Conservation (phyloP, 2,113 vertebrate genomes). For the Abramis brama region DNA sequence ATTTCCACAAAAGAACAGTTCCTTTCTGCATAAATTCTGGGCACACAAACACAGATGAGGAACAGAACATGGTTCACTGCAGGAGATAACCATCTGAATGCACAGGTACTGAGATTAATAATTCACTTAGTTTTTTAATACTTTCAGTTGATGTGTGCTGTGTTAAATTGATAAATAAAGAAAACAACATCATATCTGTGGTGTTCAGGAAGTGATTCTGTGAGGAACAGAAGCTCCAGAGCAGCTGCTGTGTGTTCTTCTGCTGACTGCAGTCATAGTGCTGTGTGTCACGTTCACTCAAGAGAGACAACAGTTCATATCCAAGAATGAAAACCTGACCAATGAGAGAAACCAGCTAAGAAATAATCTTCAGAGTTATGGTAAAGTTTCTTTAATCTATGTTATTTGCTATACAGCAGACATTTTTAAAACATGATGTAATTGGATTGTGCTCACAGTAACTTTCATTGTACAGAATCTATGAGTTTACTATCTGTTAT, state of each 20-base stretch:
- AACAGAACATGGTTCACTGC: background rate
- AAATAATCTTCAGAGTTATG: background rate
- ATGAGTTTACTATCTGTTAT: background rate
- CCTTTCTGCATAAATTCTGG: background rate
- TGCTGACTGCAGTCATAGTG: conserved; percentile 22
- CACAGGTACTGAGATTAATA: no score
- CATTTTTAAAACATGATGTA: background rate
- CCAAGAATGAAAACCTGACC: background rate
- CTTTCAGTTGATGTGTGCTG: no score
- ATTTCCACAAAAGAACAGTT: background rate
- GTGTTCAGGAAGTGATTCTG: background rate
- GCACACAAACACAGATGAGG: background rate
- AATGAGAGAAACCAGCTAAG: background rate
- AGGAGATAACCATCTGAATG: background rate
- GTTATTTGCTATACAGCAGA: background rate
- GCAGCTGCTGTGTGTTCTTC: conserved; percentile 23
- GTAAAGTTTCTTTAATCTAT: background rate
- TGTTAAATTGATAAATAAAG: no score
- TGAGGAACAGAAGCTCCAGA: background rate
- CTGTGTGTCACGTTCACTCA: background rate
- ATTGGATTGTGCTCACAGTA: background rate
- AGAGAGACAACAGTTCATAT: background rate
- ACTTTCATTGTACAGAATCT: background rate
- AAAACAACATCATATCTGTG: no score
- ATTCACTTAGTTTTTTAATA: no score